phyloP scores from a whole-genome alignment of 2,797 vertebrate genomes.

The Poecilia wingei region DNA sequence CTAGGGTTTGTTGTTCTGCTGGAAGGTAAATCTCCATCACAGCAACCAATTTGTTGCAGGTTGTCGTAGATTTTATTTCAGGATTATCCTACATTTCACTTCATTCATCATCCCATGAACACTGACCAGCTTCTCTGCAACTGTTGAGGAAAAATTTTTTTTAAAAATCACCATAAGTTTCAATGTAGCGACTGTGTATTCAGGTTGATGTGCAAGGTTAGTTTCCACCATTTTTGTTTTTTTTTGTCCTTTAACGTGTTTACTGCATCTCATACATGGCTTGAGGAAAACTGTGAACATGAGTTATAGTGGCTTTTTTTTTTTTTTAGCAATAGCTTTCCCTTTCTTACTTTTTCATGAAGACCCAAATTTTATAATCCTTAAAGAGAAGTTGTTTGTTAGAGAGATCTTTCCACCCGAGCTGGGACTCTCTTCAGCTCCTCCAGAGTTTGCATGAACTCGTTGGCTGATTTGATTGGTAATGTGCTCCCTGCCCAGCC shows the following conservation, averaged over 20 bases:
- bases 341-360: neutral
- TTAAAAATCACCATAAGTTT: neutral
- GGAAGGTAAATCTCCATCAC: neutral
- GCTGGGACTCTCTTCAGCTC: neutral
- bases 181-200: neutral
- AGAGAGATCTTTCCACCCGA: neutral
- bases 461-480: neutral
- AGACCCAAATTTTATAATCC: neutral
- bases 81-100: neutral
- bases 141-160: too few relatives aligned
- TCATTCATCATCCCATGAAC: neutral
- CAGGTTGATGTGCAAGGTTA: neutral
- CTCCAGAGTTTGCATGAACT: neutral
- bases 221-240: neutral
- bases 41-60: neutral
- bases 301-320: neutral
- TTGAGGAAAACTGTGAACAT: neutral
- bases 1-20: neutral
- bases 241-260: neutral
- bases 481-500: neutral
- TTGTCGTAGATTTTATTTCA: neutral
- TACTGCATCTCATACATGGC: neutral
- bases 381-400: neutral
- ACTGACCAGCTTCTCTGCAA: neutral
- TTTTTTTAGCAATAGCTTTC: neutral